Percentiles rank a stretch among this genome's conserved stretches.
phyloP scores from a whole-genome alignment of 2,888 invertebrate species.

The Athrips mouffetella region DNA sequence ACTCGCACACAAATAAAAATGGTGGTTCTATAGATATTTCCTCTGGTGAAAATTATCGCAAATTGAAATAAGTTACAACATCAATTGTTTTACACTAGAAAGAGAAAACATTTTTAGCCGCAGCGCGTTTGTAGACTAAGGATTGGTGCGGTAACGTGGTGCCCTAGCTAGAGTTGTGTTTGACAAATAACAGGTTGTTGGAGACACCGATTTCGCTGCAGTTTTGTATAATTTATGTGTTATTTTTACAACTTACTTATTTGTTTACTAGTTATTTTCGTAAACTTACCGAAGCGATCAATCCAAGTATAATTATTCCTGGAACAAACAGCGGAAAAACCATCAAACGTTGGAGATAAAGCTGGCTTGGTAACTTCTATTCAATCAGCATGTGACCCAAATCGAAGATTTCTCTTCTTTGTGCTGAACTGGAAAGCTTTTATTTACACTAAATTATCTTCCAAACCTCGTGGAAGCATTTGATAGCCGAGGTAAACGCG shows the following conservation, averaged over 20 bases:
- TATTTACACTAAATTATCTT: conserved; percentile 32
- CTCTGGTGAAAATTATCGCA: conserved; percentile 49
- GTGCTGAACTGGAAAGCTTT: conserved; percentile 45
- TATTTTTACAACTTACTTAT: conserved; percentile 45
- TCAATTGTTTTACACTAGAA: conserved; percentile 34
- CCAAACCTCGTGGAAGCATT: conserved; percentile 23
- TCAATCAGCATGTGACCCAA: conserved; percentile 77
- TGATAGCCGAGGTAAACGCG: conserved; percentile 22
- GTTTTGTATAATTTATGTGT: conserved; percentile 56
- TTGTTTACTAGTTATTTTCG: conserved; percentile 31
- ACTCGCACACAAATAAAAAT: conserved; percentile 73
- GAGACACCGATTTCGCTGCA: conserved; percentile 70
- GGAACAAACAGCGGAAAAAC: conserved; percentile 26
- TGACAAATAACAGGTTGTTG: conserved; percentile 77
- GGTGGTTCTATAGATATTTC: conserved; percentile 70
- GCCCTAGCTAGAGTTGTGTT: conserved; percentile 60
- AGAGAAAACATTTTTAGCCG: conserved; percentile 40
- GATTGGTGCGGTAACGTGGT: conserved; percentile 57
- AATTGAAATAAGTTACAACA: conserved; percentile 44
- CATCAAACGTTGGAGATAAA: conserved; percentile 22
- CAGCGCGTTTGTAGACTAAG: conserved; percentile 37
- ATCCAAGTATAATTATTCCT: conserved; percentile 16
- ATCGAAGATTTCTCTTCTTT: conserved; percentile 75
- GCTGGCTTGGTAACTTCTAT: conserved; percentile 49
- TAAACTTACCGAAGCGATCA: conserved; percentile 22